Base-by-base conservation (phyloP, 2,888 invertebrate genomes). In the Limnephilus auricula region DNA sequence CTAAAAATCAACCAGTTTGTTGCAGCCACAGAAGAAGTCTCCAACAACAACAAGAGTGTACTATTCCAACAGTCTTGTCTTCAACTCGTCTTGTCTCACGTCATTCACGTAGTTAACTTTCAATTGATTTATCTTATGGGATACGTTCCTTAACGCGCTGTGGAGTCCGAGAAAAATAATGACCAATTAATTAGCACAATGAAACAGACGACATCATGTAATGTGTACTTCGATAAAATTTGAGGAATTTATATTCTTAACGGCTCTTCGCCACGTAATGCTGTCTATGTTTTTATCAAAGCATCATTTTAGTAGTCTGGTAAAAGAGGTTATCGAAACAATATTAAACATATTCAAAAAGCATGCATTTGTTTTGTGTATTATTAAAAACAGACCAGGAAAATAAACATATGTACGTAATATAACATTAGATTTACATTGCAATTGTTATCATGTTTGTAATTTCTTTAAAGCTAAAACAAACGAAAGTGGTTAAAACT, bases 81-180 rank as follows among this genome's bases (percentile, higher is more conserved):
- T 85, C 85, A 15, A 18, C 87, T 37, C 78, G 78, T 37, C 32
- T 85, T 37, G 78, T 65, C 50, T 79, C n/a, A 15, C 30, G 40
- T 85, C 85, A 85, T 85, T 40, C 85, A 30, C 30, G 31, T 34
- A 78, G 78, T 78, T 34, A 88, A 79, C 78, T 88, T 79, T 88
- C 78, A 88, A 88, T 88, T 88, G 87, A 78, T 88, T 88, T 88
- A 88, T 88, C 31, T 78, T 37, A 88, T 88, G 45, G 31, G 30
- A 31, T 31, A 30, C 32, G 31, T 86, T 31, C 18, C 50, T 31
- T 45, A 86, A 86, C 50, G 30, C 45, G 86, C 32, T 31, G 86
- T 85, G n/a, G 25, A 86, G 45, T 30, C 86, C 13, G 12, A 32
- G 30, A 31, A 50, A 86, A 85, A 86, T 86, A 86, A 86, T 37